Base-by-base conservation (phyloP, 1,140 invertebrate genomes). In the Matsumurasca onukii region DNA sequence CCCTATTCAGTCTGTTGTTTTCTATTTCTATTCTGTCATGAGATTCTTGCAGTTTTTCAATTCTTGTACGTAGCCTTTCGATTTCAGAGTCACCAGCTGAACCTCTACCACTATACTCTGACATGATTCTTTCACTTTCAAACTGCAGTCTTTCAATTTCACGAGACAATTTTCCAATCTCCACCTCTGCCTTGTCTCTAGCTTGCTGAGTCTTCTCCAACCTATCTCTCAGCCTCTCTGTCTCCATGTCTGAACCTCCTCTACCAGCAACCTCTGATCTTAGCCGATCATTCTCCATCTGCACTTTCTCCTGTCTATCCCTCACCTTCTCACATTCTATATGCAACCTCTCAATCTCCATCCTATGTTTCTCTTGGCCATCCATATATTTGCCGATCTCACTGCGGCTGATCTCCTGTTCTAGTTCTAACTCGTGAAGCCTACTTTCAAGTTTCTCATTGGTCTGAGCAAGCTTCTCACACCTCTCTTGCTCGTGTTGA, bases 301-400 rank as follows among this genome's bases (percentile, higher is more conserved):
- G 89, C 34, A 93, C 80, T 80, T 92, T 94, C 74, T 95, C 92
- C 75, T 91, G 89, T 69, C 90, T 84, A 74, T 94, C 92, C 65
- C 90, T 84, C 29, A 92, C 85, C 80, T 94, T 94, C 75, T 94
- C 92, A 68, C 91, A 87, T 75, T 95, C 93, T 75, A 94, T 92
- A 75, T 90, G 86, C 34, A 91, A 86, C 39, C 90, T 81, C 76
- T 94, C 93, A 51, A 92, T 81, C 71, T 93, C 91, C 48, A 82
- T 81, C 17, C 89, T 84, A 76, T 91, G 89, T 75, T 92, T 92
- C 66, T 94, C 91, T 77, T 92, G 88, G 22, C 83, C 81, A 22
- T 83, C 84, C 52, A 84, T 84, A 12, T 88, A 79, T 78, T 94
- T 94, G 51, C 82, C 81, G n/a, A 90, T 85, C 76, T 94, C 92